A percentile compares a stretch with the other conserved stretches of the same genome.
phyloP scores from a whole-genome alignment of 2,797 vertebrate species.

The Prunella strophiata region DNA sequence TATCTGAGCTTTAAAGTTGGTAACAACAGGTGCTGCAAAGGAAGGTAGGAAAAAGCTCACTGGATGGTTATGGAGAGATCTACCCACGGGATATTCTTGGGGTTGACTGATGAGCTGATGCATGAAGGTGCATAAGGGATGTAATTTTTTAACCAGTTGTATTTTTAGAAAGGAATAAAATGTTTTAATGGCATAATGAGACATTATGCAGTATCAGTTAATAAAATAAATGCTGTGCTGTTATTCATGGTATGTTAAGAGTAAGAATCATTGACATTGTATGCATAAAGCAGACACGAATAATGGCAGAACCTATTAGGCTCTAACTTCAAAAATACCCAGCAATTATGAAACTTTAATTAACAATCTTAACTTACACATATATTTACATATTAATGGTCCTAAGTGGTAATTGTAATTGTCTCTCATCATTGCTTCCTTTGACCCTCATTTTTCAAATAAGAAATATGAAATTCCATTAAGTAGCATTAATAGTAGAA shows the following conservation, averaged over 20 bases:
- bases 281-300: slow-evolving; percentile 29
- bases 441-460: slow-evolving; percentile 63
- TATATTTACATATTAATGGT: slow-evolving; percentile 59
- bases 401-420: slow-evolving; percentile 67
- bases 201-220: not conserved
- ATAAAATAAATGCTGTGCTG: slow-evolving; percentile 21
- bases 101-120: not conserved
- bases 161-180: slow-evolving; percentile 39
- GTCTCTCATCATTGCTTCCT: slow-evolving; percentile 44
- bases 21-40: not conserved
- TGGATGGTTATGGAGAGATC: not conserved
- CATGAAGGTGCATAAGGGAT: not conserved
- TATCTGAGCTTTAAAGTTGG: not conserved
- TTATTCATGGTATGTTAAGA: slow-evolving; percentile 59
- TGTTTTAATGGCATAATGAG: slow-evolving; percentile 10
- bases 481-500: slow-evolving; percentile 45
- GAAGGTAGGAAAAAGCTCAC: not conserved
- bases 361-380: slow-evolving; percentile 50
- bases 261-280: slow-evolving; percentile 47
- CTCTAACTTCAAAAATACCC: slow-evolving; percentile 56
- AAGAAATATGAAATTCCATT: slow-evolving; percentile 55
- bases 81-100: not conserved
- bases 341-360: slow-evolving; percentile 63
- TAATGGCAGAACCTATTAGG: slow-evolving; percentile 40
- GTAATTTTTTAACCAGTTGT: not conserved